Evolutionary conservation across 2,888 invertebrate genomes (phyloP), one percentile per base, ranked within the genome.

Genomic region (Cosmopolites sordidus): DNA sequence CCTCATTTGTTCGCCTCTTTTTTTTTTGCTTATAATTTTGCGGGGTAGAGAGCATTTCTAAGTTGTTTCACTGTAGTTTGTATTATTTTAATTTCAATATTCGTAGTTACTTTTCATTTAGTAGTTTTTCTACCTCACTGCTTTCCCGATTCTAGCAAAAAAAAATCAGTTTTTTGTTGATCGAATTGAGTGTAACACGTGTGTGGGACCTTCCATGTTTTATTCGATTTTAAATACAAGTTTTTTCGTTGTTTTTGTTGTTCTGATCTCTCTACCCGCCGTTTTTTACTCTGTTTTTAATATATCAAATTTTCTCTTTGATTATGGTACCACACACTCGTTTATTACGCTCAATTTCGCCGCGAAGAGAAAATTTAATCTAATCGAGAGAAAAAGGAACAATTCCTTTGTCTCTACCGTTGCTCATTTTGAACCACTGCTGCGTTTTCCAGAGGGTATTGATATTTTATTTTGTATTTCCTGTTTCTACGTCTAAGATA

Each of bases 31-130:
- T 54, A 62, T 64, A 65, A 64, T 74, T 69, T 74, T 76, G 79
- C 80, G 79, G 82, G 82, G 82, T 82, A 82, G 82, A 82, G 81
- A 82, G 80, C 79, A 73, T 76, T 73, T 49, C 71, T 64, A 66
- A 66, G 58, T 63, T 59, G 58, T 54, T 49, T 62, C 47, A 39
- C 45, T 41, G 52, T 55, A 49, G 57, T 47, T 49, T 56, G 44
- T 56, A 5, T 3, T 33, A 33, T 11, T 12, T 33, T 33, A 3
- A n/a, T n/a, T 27, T 9, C 9, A 5, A 27, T 27, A 27, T 27
- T 9, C 9, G 27, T 27, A 27, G 27, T 27, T 27, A 9, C 6
- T 53, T 29, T 43, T 45, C 46, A 51, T 48, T 38, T 41, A 16
- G 41, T 30, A 18, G 14, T 41, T 40, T 22, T 14, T 43, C 38